A percentile compares a stretch with the other conserved stretches of the same genome.
Evolutionary conservation across 2,888 invertebrate genomes (phyloP).

Genomic region (Apocheima hispidaria): DNA sequence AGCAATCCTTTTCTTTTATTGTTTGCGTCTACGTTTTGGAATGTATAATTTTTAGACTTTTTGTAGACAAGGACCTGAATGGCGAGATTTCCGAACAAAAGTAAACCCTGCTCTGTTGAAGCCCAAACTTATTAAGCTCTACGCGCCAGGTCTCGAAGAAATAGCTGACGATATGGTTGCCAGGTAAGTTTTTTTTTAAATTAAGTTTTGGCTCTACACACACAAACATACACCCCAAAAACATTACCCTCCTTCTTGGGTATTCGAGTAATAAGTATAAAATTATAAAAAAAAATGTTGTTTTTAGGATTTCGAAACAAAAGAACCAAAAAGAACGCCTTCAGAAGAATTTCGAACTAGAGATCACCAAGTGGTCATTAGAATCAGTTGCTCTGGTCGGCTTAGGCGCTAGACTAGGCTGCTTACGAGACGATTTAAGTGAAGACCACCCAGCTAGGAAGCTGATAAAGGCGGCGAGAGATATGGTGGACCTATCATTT

Average conservation of each 20-base stretch:
- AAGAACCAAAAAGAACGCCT: conserved; percentile 63
- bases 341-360: conserved; percentile 75
- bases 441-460: conserved; percentile 65
- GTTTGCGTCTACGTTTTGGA: not conserved
- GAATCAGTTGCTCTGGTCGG: conserved; percentile 82
- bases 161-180: conserved; percentile 76
- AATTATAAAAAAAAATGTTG: no score
- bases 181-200: conserved; percentile 66
- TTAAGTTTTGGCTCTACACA: no score
- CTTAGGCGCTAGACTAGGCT: conserved; percentile 71
- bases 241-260: no score
- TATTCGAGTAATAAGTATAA: no score
- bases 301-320: conserved; percentile 66
- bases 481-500: conserved; percentile 61
- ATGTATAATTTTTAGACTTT: not conserved
- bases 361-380: conserved; percentile 87
- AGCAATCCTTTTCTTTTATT: not conserved
- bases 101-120: conserved; percentile 89
- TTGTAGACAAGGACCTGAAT: conserved; percentile 87
- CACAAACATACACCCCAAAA: no score
- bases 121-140: conserved; percentile 85
- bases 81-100: conserved; percentile 88
- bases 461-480: conserved; percentile 64
- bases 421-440: conserved; percentile 60
- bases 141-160: conserved; percentile 77